These are phyloP conservation scores for Arbacia lixula DNA, from an alignment of 53 echinoderm and acorn worm species.

Conservation along the genomic window DNA sequence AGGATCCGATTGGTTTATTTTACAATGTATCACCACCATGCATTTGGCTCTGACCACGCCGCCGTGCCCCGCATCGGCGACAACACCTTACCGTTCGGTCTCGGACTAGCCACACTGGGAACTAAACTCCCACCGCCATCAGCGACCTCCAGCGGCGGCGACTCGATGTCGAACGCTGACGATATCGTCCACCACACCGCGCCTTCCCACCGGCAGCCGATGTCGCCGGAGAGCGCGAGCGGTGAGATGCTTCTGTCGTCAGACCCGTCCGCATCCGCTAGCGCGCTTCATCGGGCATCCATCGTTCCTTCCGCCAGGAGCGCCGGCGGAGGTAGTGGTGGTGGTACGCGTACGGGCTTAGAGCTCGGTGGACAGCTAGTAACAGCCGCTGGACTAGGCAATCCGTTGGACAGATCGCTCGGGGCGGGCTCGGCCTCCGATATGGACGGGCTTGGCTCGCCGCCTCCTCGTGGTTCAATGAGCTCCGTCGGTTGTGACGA, in stretches of 20 bases:
- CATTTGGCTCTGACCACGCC: conserved; percentile 50
- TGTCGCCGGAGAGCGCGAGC: conserved; percentile 52
- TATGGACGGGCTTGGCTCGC: conserved; percentile 32
- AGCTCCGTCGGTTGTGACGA: conserved; percentile 33
- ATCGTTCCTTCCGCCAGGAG: too few species aligned
- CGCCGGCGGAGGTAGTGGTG: conserved; percentile 1
- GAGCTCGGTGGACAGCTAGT: conserved; percentile 33
- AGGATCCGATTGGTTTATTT: too few species aligned
- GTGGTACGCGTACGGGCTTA: neutral
- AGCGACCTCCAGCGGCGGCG: conserved; percentile 17
- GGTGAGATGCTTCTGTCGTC: conserved; percentile 40
- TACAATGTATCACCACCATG: conserved; percentile 21
- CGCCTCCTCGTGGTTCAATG: neutral
- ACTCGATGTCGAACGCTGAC: too few species aligned
- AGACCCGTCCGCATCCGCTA: neutral
- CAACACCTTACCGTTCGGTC: conserved; percentile 54
- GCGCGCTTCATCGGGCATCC: too few species aligned
- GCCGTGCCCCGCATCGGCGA: conserved; percentile 47
- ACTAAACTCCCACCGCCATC: conserved; percentile 23
- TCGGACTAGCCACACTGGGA: conserved; percentile 20
- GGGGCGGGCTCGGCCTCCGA: conserved; percentile 4
- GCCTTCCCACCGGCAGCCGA: conserved; percentile 37
- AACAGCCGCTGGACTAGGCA: neutral
- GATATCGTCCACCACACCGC: conserved; percentile 13
- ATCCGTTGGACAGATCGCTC: conserved; percentile 10